phyloP scores from a whole-genome alignment of 2,113 vertebrate species.

The Glareola pratincola region DNA sequence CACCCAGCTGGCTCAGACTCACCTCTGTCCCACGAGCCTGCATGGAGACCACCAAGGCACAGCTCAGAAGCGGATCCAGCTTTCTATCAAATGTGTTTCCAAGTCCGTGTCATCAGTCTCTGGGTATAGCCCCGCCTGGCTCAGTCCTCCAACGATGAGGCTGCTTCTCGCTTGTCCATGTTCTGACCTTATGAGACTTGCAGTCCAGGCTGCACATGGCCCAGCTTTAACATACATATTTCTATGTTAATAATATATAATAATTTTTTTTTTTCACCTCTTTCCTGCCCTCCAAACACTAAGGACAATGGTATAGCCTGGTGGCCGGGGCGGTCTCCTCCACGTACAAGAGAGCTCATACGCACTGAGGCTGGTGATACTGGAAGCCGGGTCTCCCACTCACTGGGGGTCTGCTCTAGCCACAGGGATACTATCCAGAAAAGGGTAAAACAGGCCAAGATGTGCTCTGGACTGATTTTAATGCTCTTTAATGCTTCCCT shows the following conservation, averaged over 20 bases:
- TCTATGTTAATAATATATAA: neutral
- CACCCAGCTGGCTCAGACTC: neutral
- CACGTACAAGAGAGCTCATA: neutral
- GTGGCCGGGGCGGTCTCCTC: neutral
- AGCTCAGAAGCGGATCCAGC: neutral
- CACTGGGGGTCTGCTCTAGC: neutral
- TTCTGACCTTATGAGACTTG: neutral
- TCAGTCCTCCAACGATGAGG: neutral
- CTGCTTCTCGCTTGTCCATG: neutral
- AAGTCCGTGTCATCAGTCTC: neutral
- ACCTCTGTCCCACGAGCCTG: neutral
- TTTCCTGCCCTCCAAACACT: neutral
- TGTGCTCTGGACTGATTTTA: neutral
- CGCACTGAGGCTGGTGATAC: rapidly evolving
- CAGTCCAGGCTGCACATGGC: neutral
- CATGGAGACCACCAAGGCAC: neutral
- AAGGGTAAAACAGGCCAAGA: neutral
- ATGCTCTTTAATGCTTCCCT: neutral
- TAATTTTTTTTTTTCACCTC: neutral
- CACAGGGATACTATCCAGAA: neutral
- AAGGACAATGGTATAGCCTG: neutral
- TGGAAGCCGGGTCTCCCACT: neutral
- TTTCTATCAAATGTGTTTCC: neutral
- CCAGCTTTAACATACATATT: neutral
- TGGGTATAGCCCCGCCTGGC: neutral